Conservation (phyloP, 2,113 vertebrate genomes). For the Fukomys damarensis region DNA sequence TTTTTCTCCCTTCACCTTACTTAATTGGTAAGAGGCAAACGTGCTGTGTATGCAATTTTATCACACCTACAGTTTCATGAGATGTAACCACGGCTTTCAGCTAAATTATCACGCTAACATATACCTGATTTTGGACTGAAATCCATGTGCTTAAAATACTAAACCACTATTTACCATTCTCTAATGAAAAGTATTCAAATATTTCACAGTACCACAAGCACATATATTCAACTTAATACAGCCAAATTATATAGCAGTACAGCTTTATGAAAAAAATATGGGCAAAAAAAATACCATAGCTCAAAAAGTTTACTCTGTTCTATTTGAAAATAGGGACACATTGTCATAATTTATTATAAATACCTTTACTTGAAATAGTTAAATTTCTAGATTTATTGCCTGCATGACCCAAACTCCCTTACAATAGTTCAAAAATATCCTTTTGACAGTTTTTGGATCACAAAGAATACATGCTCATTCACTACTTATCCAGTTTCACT, state of each 20-base stretch:
- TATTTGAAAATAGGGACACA: conserved; percentile 45
- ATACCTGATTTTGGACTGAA: conserved; percentile 86
- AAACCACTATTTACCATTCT: conserved; percentile 84
- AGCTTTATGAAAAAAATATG: conserved; percentile 80
- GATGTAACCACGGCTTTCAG: conserved; percentile 80
- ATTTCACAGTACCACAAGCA: conserved; percentile 84
- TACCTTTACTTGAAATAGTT: not conserved
- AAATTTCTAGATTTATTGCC: not conserved
- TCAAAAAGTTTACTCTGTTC: conserved; percentile 68
- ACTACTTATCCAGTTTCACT: not conserved
- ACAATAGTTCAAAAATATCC: not conserved
- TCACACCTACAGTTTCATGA: conserved; percentile 83
- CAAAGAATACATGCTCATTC: not conserved
- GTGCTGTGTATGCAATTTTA: conserved; percentile 82
- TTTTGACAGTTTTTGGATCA: not conserved
- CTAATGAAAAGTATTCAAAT: conserved; percentile 88
- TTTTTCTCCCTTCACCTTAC: conserved; percentile 58
- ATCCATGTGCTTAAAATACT: conserved; percentile 87
- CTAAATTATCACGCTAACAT: conserved; percentile 85
- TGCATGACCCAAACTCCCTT: not conserved
- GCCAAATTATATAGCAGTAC: conserved; percentile 84
- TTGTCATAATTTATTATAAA: conserved; percentile 66
- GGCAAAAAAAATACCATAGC: conserved; percentile 80
- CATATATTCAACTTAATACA: conserved; percentile 83
- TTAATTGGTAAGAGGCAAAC: conserved; percentile 71